Percentiles rank a stretch among this genome's conserved stretches.
These are phyloP conservation scores for Hermetia illucens DNA, from an alignment of 1,140 invertebrate species.

Conservation along the genomic window DNA sequence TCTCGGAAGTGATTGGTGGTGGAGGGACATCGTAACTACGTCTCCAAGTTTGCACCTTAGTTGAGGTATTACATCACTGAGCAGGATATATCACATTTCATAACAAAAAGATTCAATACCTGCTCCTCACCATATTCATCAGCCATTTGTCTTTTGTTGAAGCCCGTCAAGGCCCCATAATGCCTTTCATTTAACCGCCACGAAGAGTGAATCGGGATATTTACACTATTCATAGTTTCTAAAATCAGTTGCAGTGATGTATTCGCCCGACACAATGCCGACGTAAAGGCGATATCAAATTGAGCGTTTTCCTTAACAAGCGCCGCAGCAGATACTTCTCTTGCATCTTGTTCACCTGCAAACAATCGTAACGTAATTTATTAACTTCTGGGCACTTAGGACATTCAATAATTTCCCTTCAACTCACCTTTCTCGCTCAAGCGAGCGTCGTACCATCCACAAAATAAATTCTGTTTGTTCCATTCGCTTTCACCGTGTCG, in stretches of 20 bases:
- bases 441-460: constrained; percentile 52
- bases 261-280: constrained; percentile 46
- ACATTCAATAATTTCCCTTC: too few species aligned
- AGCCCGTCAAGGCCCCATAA: constrained; percentile 55
- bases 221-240: constrained; percentile 38
- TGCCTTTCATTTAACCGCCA: constrained; percentile 62
- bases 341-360: constrained; percentile 51
- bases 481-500: constrained; percentile 63
- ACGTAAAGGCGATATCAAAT: constrained; percentile 57
- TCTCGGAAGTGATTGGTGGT: constrained; percentile 39
- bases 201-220: constrained; percentile 39
- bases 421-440: constrained; percentile 36
- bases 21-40: constrained; percentile 50
- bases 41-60: constrained; percentile 45
- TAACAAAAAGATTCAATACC: constrained; percentile 18
- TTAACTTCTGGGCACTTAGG: too few species aligned
- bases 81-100: neutral
- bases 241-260: constrained; percentile 47
- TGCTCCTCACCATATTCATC: constrained; percentile 51
- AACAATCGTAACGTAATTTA: too few species aligned
- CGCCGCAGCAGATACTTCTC: constrained; percentile 46
- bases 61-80: neutral
- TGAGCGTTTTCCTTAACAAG: constrained; percentile 48
- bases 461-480: constrained; percentile 56
- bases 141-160: constrained; percentile 55